Evolutionary conservation across 2,888 invertebrate genomes (phyloP).

Genomic region (Noctua janthina): DNA sequence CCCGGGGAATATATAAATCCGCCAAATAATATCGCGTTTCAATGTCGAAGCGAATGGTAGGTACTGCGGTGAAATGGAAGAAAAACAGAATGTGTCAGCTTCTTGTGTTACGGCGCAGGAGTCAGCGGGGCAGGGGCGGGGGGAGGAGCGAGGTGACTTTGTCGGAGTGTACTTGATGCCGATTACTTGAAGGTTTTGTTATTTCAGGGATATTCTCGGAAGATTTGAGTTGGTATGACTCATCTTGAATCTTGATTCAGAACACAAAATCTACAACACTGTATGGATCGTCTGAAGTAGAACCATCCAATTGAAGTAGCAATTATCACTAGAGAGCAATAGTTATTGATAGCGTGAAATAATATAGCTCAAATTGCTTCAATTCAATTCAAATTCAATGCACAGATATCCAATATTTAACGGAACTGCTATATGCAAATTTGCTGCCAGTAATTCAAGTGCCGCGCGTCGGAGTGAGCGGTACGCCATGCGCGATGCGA

Average conservation of each 20-base stretch:
- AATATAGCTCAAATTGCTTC: neutral
- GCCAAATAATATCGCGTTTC: constrained; percentile 66
- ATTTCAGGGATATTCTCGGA: constrained; percentile 9
- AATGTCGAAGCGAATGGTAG: constrained; percentile 50
- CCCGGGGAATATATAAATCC: constrained; percentile 66
- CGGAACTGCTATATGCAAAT: constrained; percentile 10
- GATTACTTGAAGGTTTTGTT: constrained; percentile 23
- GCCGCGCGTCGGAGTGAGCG: neutral
- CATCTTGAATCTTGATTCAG: constrained; percentile 5
- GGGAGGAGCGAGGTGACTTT: neutral
- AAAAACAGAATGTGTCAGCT: constrained; percentile 58
- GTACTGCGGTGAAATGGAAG: constrained; percentile 44
- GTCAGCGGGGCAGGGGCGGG: constrained; percentile 6
- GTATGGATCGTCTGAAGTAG: neutral
- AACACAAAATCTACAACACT: constrained; percentile 2
- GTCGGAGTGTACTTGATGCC: constrained; percentile 12
- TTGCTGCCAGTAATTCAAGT: constrained; percentile 41
- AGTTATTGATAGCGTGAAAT: neutral
- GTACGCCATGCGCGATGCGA: neutral
- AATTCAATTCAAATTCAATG: neutral
- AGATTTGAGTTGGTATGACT: neutral
- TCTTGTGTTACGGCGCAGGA: constrained; percentile 40
- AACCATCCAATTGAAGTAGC: neutral
- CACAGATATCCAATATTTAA: neutral
- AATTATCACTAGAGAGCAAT: neutral